Conservation (phyloP, 2,797 vertebrate species). For the Neostethus bicornis region DNA sequence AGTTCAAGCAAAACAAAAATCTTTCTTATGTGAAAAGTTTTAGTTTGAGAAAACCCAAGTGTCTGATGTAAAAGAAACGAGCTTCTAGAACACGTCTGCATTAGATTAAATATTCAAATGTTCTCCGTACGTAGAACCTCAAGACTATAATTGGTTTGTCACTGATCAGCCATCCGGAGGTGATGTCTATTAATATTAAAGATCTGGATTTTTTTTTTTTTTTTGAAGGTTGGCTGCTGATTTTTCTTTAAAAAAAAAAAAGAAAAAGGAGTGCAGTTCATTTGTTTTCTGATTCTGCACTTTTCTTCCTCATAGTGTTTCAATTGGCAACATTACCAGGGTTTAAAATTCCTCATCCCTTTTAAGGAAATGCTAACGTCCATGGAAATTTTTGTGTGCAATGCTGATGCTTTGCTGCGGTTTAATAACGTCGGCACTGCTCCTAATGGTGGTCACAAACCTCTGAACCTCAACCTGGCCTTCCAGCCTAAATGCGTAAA, state of each 20-base stretch:
- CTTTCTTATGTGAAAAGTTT: not conserved
- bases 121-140: conserved; percentile 20
- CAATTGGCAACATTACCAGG: conserved; percentile 36
- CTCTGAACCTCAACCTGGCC: conserved; percentile 13
- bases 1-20: not conserved
- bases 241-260: too few species aligned
- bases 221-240: not conserved
- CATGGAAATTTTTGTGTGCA: conserved; percentile 16
- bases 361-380: conserved; percentile 20
- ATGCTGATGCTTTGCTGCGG: not conserved
- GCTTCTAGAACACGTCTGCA: conserved; percentile 23
- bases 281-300: conserved; percentile 28
- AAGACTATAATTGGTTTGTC: conserved; percentile 4
- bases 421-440: conserved; percentile 10
- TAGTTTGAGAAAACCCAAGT: not conserved
- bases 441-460: not conserved
- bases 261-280: not conserved
- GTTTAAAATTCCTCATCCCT: not conserved
- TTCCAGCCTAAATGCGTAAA: not conserved
- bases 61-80: conserved; percentile 12
- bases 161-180: conserved; percentile 13
- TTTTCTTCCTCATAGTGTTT: conserved; percentile 28
- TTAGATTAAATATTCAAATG: conserved; percentile 46
- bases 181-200: conserved; percentile 10
- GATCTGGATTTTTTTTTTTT: too few species aligned